Base-by-base conservation (phyloP, 1,140 invertebrate species). In the Calosoma granatense region DNA sequence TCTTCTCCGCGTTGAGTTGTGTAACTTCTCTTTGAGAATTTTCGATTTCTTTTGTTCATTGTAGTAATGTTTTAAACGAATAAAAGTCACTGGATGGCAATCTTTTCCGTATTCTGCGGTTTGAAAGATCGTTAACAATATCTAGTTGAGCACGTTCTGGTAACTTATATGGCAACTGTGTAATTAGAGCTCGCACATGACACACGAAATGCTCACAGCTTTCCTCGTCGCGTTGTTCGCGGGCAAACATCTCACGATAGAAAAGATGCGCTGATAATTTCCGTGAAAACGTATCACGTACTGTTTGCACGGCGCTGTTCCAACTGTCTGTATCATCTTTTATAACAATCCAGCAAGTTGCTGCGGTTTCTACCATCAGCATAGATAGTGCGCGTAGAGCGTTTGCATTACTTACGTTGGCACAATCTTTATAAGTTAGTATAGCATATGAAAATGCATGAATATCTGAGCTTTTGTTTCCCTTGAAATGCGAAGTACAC, bases 251-350 rank as follows among this genome's bases (percentile, higher is more conserved):
- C n/a, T 36, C n/a, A 6, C n/a, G 26, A 36, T n/a, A 36, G 6
- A 36, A 6, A n/a, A 36, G 26, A 36, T 36, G 26, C 6, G 26
- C 26, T 9, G 26, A 36, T 36, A 36, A 36, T 36, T 36, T 36
- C 6, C 26, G 26, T 36, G 26, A 36, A n/a, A 36, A 36, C 26
- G 26, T n/a, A 9, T 36, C 26, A n/a, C 26, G 26, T 9, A 36
- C 6, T 36, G 26, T n/a, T 6, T 41, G 51, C 23, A 62, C 52
- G 2, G 55, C 57, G n/a, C 26, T 36, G n/a, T 36, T 36, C 26
- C 26, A 36, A 36, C n/a, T 6, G 26, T n/a, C n/a, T 6, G n/a
- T 9, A 36, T n/a, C n/a, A 6, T 36, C n/a, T 36, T 36, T 36
- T n/a, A 36, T 36, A 6, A 6, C 26, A 9, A 9, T 36, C 26